Percentiles rank a stretch among this genome's conserved stretches.
These are phyloP conservation scores for Lepus europaeus DNA, from an alignment of 2,113 vertebrate species.

Conservation along the genomic window DNA sequence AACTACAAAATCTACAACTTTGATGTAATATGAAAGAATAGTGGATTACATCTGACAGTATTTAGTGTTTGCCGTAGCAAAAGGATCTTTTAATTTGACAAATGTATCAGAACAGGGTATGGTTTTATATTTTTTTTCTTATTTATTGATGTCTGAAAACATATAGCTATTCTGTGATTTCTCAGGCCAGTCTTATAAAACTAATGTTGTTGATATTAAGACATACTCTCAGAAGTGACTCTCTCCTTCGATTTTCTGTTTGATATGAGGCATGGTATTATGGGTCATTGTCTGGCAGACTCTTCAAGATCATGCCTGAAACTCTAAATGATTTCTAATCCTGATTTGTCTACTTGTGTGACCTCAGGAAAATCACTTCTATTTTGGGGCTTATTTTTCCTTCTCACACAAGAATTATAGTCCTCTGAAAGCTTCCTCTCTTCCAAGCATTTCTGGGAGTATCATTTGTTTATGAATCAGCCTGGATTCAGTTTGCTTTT, in stretches of 20 bases:
- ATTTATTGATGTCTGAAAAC: slow-evolving; percentile 28
- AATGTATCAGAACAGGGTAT: neutral
- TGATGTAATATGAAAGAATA: neutral
- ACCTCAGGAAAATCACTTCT: neutral
- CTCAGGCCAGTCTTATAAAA: neutral
- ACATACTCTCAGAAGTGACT: neutral
- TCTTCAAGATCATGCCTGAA: neutral
- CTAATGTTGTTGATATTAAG: slow-evolving; percentile 4
- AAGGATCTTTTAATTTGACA: slow-evolving; percentile 15
- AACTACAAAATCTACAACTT: neutral
- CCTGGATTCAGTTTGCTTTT: neutral
- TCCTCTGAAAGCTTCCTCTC: neutral
- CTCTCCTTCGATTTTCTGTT: neutral
- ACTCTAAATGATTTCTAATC: neutral
- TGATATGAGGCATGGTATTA: neutral
- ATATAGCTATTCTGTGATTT: slow-evolving; percentile 1
- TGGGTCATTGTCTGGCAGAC: neutral
- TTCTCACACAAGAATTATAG: neutral
- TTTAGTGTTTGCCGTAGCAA: slow-evolving; percentile 17
- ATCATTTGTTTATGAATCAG: slow-evolving; percentile 4
- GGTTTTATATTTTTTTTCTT: slow-evolving; percentile 1
- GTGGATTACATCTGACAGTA: neutral
- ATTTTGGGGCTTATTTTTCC: neutral
- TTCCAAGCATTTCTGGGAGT: neutral
- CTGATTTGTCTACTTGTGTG: neutral